phyloP scores from a whole-genome alignment of 2,797 vertebrate genomes.

The Sylvilagus floridanus region DNA sequence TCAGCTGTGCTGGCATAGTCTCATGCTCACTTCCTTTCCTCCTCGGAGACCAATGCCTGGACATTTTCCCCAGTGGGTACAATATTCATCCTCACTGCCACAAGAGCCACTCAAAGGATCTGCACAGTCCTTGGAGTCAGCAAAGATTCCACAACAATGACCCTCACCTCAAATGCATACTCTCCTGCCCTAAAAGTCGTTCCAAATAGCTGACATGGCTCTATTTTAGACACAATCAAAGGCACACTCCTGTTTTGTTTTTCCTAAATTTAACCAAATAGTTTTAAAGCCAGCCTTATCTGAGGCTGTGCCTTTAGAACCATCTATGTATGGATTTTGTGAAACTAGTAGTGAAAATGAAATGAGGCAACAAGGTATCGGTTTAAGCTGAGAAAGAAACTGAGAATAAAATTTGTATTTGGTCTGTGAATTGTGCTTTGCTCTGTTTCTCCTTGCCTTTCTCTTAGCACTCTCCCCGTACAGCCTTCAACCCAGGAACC shows the following conservation, averaged over 20 bases:
- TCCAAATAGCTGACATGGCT: neutral
- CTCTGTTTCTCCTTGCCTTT: neutral
- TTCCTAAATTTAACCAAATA: neutral
- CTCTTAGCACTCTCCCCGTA: neutral
- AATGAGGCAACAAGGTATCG: neutral
- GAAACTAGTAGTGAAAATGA: neutral
- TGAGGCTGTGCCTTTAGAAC: neutral
- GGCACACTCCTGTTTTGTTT: neutral
- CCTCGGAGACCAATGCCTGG: too few relatives aligned
- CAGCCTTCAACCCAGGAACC: neutral
- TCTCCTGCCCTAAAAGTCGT: neutral
- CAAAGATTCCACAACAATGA: too few relatives aligned
- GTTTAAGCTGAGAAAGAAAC: neutral
- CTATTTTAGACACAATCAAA: neutral
- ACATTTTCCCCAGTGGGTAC: too few relatives aligned
- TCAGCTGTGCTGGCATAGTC: too few relatives aligned
- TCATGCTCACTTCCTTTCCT: too few relatives aligned
- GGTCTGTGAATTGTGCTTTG: neutral
- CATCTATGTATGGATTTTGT: neutral
- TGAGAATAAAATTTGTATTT: neutral
- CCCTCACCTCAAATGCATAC: neutral
- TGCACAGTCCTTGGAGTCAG: too few relatives aligned
- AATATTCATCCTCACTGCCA: too few relatives aligned
- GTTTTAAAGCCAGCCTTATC: neutral
- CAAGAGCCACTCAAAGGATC: too few relatives aligned